Conservation (phyloP, 2,797 vertebrate species). For the Onychomys arenicola region DNA sequence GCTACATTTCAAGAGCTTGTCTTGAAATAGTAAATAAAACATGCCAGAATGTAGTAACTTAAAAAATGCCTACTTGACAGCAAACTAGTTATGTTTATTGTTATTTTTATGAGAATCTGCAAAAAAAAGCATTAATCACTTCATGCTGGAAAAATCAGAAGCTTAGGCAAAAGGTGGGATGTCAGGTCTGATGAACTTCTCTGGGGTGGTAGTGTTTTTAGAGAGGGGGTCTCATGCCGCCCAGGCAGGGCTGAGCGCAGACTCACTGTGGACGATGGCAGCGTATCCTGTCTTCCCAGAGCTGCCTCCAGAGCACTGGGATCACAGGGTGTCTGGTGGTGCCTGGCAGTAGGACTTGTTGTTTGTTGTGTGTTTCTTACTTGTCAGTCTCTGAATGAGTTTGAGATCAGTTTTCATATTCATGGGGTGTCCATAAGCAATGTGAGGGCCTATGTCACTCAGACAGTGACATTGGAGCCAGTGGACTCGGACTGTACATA, state of each 20-base stretch:
- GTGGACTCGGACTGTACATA: not conserved
- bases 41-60: not conserved
- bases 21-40: not conserved
- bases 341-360: not conserved
- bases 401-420: not conserved
- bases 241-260: not conserved
- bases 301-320: not conserved
- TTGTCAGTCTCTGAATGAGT: not conserved
- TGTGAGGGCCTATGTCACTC: not conserved
- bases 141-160: conserved; percentile 21
- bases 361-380: not conserved
- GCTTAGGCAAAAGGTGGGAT: not conserved
- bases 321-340: not conserved
- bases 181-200: not conserved
- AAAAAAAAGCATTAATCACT: not conserved
- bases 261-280: not conserved
- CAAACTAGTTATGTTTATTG: not conserved
- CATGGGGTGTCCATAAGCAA: not conserved
- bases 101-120: not conserved
- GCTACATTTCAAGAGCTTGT: not conserved
- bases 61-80: not conserved
- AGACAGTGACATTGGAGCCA: not conserved
- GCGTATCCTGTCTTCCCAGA: not conserved
- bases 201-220: not conserved
- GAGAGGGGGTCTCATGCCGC: too few relatives aligned